A percentile compares a stretch with the other conserved stretches of the same genome.
Evolutionary conservation across 1,140 invertebrate genomes (phyloP).

Genomic region (Steinernema khuongi): DNA sequence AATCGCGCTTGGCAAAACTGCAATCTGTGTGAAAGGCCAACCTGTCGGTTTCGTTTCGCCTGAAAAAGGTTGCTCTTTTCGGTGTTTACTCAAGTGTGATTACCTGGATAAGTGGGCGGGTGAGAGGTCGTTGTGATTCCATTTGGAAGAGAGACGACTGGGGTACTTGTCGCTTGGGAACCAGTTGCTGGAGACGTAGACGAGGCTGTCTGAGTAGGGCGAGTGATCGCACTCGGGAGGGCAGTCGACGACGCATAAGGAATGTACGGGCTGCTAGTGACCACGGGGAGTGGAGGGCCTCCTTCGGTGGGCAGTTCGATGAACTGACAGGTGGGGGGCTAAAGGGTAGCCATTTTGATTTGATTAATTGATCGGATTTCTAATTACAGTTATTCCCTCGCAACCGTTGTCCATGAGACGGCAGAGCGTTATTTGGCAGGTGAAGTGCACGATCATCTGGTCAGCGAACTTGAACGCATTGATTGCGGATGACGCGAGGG

Average conservation of each 20-base stretch:
- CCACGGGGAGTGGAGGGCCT: background rate
- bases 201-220: background rate
- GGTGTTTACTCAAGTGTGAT: too few species aligned
- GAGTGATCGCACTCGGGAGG: background rate
- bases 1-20: background rate
- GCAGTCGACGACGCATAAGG: background rate
- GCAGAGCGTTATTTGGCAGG: constrained; percentile 38
- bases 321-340: constrained; percentile 1
- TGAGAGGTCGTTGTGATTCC: background rate
- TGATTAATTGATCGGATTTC: background rate
- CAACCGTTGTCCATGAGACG: constrained; percentile 31
- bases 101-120: background rate
- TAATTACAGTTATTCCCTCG: constrained; percentile 34
- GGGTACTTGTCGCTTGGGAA: background rate
- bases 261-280: background rate
- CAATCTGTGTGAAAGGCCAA: background rate
- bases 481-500: constrained; percentile 26
- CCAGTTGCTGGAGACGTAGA: background rate
- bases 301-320: background rate
- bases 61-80: too few species aligned
- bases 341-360: background rate
- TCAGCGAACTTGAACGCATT: constrained; percentile 36
- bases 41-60: background rate
- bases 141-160: background rate
- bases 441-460: constrained; percentile 37